Percentiles rank a stretch among this genome's conserved stretches.
Conservation (phyloP, 2,113 vertebrate species). For the Enhydra lutris region DNA sequence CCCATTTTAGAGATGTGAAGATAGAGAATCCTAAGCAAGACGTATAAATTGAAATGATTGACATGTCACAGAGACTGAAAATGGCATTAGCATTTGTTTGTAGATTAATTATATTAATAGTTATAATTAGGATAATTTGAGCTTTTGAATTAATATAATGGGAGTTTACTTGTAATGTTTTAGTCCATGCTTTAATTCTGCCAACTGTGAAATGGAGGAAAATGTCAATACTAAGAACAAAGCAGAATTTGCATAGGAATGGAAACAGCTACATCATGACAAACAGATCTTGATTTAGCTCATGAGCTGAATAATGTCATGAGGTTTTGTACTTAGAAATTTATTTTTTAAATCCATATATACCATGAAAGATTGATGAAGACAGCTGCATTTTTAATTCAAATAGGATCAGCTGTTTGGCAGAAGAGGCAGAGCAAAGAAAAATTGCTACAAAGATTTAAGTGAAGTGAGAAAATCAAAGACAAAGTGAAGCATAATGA, state of each 20-base stretch:
- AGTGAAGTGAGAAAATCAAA: conserved; percentile 63
- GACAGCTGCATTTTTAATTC: conserved; percentile 68
- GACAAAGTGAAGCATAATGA: conserved; percentile 50
- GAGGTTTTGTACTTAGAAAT: conserved; percentile 59
- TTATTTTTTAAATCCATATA: conserved; percentile 64
- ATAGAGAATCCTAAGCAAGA: neutral
- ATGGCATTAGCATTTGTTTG: conserved; percentile 46
- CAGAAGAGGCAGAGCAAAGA: conserved; percentile 60
- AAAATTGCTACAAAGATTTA: conserved; percentile 56
- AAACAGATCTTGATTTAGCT: conserved; percentile 67
- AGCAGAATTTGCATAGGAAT: conserved; percentile 65
- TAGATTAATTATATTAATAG: conserved; percentile 54
- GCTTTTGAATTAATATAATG: conserved; percentile 50
- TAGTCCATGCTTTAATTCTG: conserved; percentile 50
- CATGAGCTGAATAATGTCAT: conserved; percentile 54
- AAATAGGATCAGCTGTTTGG: conserved; percentile 60
- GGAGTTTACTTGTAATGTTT: conserved; percentile 40
- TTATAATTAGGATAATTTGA: conserved; percentile 51
- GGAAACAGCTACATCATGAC: conserved; percentile 49
- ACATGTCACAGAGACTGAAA: neutral
- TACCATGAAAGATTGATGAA: conserved; percentile 64
- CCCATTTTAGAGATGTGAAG: neutral
- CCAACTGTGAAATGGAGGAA: conserved; percentile 53
- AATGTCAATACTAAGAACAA: conserved; percentile 61
- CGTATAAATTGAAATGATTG: neutral